Percentiles rank a stretch among this genome's conserved stretches.
phyloP scores from a whole-genome alignment of 2,113 vertebrate species.

The Mus spicilegus region DNA sequence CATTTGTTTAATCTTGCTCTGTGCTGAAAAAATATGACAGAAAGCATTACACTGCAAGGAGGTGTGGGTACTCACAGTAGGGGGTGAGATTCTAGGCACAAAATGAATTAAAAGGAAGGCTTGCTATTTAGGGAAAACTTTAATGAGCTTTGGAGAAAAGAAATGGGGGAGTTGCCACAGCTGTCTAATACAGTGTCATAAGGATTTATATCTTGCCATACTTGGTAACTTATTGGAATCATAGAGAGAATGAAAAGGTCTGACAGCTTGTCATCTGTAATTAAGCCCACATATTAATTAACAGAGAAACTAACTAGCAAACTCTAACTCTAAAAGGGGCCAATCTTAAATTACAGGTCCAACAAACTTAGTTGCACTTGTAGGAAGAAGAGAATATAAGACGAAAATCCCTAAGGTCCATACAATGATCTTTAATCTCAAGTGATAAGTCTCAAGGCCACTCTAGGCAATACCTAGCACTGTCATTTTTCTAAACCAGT shows the following conservation, averaged over 20 bases:
- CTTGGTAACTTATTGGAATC: conserved; percentile 64
- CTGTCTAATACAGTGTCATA: conserved; percentile 23
- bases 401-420: neutral
- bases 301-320: conserved; percentile 62
- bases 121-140: conserved; percentile 57
- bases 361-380: neutral
- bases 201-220: conserved; percentile 50
- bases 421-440: neutral
- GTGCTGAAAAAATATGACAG: neutral
- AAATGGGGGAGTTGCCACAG: neutral
- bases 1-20: neutral
- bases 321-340: conserved; percentile 35
- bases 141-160: neutral
- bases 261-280: conserved; percentile 36
- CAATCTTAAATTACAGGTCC: neutral
- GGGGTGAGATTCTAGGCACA: neutral
- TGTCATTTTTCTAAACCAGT: neutral
- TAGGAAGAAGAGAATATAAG: neutral
- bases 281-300: conserved; percentile 69
- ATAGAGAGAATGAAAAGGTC: conserved; percentile 32
- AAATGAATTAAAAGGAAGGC: conserved; percentile 39
- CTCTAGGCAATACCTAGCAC: neutral
- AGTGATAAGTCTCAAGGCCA: neutral
- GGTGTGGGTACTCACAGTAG: neutral
- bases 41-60: neutral